Evolutionary conservation across 2,888 invertebrate species (phyloP).

Genomic region (Limnephilus lunatus): DNA sequence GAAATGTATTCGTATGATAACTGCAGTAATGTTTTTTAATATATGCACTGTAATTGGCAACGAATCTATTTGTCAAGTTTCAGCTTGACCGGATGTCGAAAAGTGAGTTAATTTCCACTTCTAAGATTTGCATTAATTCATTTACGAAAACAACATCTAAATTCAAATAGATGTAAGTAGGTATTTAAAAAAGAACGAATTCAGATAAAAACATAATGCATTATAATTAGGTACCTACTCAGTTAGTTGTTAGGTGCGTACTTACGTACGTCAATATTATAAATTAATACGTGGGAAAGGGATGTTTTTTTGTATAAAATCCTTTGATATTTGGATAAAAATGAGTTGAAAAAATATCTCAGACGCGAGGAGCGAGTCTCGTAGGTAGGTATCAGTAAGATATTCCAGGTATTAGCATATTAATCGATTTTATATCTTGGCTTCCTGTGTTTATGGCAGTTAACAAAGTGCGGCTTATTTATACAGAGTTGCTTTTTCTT

Average conservation of each 20-base stretch:
- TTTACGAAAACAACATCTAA: no score
- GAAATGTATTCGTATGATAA: no score
- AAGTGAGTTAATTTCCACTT: no score
- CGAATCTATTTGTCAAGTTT: no score
- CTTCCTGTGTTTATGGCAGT: conserved; percentile 63
- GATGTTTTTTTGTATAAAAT: not conserved
- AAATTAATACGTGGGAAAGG: not conserved
- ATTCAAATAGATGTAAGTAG: no score
- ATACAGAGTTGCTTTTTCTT: conserved; percentile 41
- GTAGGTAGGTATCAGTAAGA: conserved; percentile 45
- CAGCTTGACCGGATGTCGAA: no score
- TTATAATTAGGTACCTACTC: not conserved
- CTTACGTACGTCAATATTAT: not conserved
- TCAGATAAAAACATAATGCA: not conserved
- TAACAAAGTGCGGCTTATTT: conserved; percentile 54
- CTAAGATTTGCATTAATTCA: no score
- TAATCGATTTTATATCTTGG: conserved; percentile 62
- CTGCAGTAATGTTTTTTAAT: no score
- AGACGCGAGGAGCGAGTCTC: conserved; percentile 36
- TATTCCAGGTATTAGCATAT: conserved; percentile 63
- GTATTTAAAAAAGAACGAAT: not conserved
- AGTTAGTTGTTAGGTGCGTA: not conserved
- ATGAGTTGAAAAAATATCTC: not conserved
- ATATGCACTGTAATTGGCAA: no score
- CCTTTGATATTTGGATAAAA: not conserved